Evolutionary conservation across 92 coral and sea anemone genomes (phyloP), one percentile per base, ranked within the genome.

Genomic region (Hydrozoanthus gracilis): DNA sequence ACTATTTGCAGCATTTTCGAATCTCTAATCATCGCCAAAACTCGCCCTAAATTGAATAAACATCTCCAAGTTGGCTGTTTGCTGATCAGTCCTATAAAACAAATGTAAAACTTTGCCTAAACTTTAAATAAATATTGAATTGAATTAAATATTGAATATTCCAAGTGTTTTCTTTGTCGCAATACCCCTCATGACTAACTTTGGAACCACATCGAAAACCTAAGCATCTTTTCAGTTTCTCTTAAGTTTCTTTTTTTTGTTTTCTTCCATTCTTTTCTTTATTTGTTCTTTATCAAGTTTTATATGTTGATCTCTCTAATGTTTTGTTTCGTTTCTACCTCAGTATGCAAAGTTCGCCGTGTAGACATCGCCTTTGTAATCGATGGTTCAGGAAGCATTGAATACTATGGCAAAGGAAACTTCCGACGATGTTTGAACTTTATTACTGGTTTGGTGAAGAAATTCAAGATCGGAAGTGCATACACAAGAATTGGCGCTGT

Each of bases 351-450:
- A 27, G 85, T 87, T 7, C 84, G 84, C 17, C 88, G 92, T 7
- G 91, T 94, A 3, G 98, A 94, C 54, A 84, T 94, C 66, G 98
- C 88, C 48, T 90, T 94, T 87, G 86, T 94, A 6, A 49, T 94
- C 75, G 98, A 94, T 78, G 98, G 98, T 7, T 94, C 98, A 0
- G 93, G 95, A 46, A 94, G 98, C 86, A 92, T 94, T 65, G 83
- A 86, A 51, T 88, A 86, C 18, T 73, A 77, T 47, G 92, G 93
- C 0, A 85, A 76, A 51, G 88, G 90, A 52, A 88, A 91, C 76
- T 96, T 94, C 87, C 87, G 89, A 16, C 91, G 90, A 8, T 86
- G 94, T 7, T 82, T 92, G 64, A 94, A 92, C 58, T 91, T 96
- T 62, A 88, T 92, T 58, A 94, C 90, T 78, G 55, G 91, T 12